Evolutionary conservation across 2,113 vertebrate genomes (phyloP), one percentile per base, ranked within the genome.

Genomic region (Zapornia atra): DNA sequence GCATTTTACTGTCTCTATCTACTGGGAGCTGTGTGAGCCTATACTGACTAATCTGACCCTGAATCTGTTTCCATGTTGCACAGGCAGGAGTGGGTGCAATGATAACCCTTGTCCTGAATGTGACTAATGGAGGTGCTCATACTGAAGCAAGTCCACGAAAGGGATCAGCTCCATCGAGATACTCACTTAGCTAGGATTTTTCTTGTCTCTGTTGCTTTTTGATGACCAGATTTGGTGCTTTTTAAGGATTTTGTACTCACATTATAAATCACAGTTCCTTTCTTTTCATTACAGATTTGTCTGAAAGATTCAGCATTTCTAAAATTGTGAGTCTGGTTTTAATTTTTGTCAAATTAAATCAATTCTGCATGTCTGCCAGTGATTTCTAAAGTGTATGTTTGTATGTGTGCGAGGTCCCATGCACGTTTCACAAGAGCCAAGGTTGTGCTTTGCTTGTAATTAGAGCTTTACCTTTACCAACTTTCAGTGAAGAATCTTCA

Each of bases 231-330:
- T 48, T 44, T 28, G 40, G 16, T 84, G 68, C 33, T 69, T 88
- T 83, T 59, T 36, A 70, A 70, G 34, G 20, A 22, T 71, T 64
- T 89, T 46, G 17, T 46, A 76, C 17, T 53, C 53, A 54, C 86
- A 38, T 70, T 15, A 24, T 46, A 81, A 81, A 50, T 71, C 18
- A 53, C 1, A 1, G 5, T 51, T 46, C 25, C 25, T 79, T 95
- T 94, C 71, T 24, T 92, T 90, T 96, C 11, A n/a, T 96, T 97
- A 88, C 97, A 99, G 99, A 97, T 99, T 79, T 99, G 98, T 95
- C 97, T 99, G 87, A 99, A 98, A 98, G 99, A 99, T 87, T 97
- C 98, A 71, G 77, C 95, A 1, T 99, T 98, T 98, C 95, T 99
- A 17, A 98, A 97, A 97, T 96, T 73, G 99, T 99, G 92, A 98